phyloP scores from a whole-genome alignment of 2,888 invertebrate species.

The Stenichneumon culpator region DNA sequence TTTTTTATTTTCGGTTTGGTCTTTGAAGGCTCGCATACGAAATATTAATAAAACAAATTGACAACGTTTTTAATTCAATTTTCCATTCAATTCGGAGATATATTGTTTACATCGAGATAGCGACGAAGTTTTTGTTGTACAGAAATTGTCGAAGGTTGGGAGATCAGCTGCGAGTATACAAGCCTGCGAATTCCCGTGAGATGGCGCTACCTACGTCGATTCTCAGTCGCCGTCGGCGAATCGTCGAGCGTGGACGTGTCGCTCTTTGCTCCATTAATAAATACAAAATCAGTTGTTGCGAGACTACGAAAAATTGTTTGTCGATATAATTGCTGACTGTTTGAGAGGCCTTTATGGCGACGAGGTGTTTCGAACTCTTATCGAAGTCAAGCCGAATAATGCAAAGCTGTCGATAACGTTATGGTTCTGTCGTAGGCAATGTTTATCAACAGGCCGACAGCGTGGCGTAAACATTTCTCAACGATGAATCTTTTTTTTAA shows the following conservation, averaged over 20 bases:
- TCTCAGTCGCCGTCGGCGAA: not conserved
- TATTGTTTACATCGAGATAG: not conserved
- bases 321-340: not conserved
- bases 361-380: not conserved
- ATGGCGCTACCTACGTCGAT: not conserved
- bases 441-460: conserved; percentile 31
- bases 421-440: conserved; percentile 1
- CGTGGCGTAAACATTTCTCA: conserved; percentile 9
- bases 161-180: not conserved
- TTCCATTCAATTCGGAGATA: not conserved
- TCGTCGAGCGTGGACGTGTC: not conserved
- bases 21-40: not conserved
- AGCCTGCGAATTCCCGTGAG: not conserved
- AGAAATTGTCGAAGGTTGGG: not conserved
- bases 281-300: not conserved
- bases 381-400: conserved; percentile 1
- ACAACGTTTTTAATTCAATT: not conserved
- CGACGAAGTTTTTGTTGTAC: not conserved
- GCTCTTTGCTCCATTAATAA: not conserved
- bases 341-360: not conserved
- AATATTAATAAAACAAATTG: not conserved
- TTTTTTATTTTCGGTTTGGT: not conserved
- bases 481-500: conserved; percentile 24
- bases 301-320: not conserved
- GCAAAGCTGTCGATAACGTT: conserved; percentile 19